Evolutionary conservation across 2,888 invertebrate genomes (phyloP).

Genomic region (Drosophila nr. perissopoda): DNA sequence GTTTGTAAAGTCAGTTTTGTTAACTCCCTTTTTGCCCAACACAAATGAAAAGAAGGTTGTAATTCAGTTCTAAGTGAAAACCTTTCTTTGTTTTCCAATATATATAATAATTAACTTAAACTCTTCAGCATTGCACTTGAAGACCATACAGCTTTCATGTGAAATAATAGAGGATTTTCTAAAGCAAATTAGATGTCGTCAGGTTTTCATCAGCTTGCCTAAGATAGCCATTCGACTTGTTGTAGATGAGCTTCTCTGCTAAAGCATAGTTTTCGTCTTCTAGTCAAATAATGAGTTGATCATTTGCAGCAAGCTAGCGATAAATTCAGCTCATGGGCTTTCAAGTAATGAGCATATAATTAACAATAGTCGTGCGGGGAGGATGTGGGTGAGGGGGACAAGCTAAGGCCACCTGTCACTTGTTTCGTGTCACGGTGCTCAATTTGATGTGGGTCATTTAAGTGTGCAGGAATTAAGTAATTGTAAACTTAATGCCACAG

Average conservation of each 20-base stretch:
- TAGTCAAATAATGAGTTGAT: constrained; percentile 3
- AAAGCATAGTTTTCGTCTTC: not conserved
- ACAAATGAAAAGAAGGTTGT: too few relatives aligned
- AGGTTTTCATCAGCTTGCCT: not conserved
- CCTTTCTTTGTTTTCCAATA: not conserved
- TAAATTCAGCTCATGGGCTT: constrained; percentile 29
- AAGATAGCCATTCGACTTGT: not conserved
- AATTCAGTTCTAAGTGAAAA: not conserved
- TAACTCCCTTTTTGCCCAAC: not conserved
- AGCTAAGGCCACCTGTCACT: constrained; percentile 37
- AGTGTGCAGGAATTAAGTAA: constrained; percentile 30
- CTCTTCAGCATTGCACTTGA: not conserved
- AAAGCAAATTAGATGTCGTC: not conserved
- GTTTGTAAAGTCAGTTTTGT: not conserved
- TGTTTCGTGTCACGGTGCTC: constrained; percentile 10
- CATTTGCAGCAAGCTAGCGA: constrained; percentile 5
- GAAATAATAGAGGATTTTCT: not conserved
- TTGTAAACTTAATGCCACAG: constrained; percentile 28
- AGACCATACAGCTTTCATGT: not conserved
- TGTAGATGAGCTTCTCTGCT: not conserved
- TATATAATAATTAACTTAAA: too few relatives aligned
- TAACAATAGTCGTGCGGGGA: not conserved
- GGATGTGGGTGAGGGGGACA: not conserved
- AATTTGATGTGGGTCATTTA: constrained; percentile 66
- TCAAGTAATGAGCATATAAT: constrained; percentile 19